These are phyloP conservation scores for Dascillus cervinus DNA, from an alignment of 2,888 invertebrate genomes.

Conservation along the genomic window DNA sequence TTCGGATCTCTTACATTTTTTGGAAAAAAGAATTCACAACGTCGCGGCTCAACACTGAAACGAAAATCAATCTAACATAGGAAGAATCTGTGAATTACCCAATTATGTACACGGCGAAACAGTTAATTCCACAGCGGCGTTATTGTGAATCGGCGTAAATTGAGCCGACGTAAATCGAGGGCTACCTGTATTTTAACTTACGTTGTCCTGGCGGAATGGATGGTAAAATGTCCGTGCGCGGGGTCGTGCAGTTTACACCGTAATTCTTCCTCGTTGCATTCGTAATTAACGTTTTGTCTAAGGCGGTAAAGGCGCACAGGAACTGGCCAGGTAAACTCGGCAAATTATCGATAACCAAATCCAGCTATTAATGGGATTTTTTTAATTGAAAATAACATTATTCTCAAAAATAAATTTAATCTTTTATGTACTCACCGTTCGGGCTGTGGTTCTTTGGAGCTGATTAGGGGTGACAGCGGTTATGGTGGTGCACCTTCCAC, in stretches of 20 bases:
- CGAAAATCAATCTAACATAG: no score
- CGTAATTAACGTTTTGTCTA: constrained; percentile 82
- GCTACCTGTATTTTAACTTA: no score
- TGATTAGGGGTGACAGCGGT: constrained; percentile 86
- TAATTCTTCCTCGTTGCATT: constrained; percentile 85
- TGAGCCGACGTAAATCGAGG: no score
- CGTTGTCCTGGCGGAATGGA: constrained; percentile 86
- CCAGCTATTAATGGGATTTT: constrained; percentile 50
- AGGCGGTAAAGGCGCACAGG: constrained; percentile 87
- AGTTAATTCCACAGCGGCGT: no score
- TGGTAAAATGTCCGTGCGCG: constrained; percentile 86
- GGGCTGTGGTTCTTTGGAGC: constrained; percentile 85
- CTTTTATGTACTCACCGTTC: constrained; percentile 59
- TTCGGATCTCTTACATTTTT: no score
- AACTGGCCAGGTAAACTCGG: constrained; percentile 86
- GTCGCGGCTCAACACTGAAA: no score
- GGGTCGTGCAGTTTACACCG: constrained; percentile 93
- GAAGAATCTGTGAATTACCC: no score
- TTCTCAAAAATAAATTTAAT: background rate
- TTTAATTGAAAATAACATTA: background rate
- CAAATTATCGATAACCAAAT: constrained; percentile 90
- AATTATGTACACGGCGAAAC: no score
- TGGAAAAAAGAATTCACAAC: no score
- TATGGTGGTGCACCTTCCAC: constrained; percentile 93
- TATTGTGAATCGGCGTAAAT: no score